phyloP scores from a whole-genome alignment of 2,888 invertebrate genomes.

The Micoletzkya japonica region DNA sequence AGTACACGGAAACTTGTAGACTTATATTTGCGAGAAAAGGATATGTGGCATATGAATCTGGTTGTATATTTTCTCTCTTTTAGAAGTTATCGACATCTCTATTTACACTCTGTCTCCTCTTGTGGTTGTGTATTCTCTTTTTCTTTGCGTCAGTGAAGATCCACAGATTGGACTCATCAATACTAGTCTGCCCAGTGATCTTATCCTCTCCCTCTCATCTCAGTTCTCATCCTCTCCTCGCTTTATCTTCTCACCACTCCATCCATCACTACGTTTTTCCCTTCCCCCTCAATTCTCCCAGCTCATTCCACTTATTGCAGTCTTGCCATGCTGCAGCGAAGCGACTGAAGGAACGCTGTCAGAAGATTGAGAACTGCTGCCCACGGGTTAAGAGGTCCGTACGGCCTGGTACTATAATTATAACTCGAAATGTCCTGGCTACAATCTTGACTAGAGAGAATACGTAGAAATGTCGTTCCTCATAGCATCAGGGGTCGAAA shows the following conservation, averaged over 20 bases:
- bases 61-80: no score
- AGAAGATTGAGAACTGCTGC: conserved; percentile 29
- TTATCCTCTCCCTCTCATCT: not conserved
- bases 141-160: no score
- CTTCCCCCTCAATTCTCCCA: not conserved
- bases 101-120: no score
- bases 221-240: not conserved
- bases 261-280: not conserved
- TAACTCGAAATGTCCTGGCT: no score
- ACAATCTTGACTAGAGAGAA: no score
- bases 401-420: not conserved
- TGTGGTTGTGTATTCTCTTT: no score
- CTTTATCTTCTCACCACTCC: not conserved
- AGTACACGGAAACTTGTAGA: no score
- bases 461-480: not conserved
- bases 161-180: not conserved
- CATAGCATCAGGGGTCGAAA: not conserved
- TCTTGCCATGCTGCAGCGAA: conserved; percentile 20
- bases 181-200: no score
- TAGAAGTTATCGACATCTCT: no score
- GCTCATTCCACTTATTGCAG: not conserved
- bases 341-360: conserved; percentile 25
- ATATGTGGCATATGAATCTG: no score
- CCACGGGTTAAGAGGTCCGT: conserved; percentile 24
- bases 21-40: no score